Base-by-base conservation (phyloP, 2,113 vertebrate genomes). In the Tychaedon coryphoeus region DNA sequence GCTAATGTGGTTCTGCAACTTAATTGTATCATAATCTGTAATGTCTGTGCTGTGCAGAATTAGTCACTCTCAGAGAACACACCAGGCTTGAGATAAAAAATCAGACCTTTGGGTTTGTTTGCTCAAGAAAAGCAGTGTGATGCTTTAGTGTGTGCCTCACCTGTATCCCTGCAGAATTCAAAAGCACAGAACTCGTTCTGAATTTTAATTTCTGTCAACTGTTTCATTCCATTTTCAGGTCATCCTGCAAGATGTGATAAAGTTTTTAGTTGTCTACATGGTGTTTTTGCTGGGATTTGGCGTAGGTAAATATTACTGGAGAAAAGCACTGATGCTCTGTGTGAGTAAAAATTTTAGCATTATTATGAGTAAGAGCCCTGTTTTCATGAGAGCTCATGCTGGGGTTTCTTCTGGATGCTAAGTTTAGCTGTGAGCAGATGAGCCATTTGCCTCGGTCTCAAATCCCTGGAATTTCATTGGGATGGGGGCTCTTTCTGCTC, bases 241-340 rank as follows among this genome's bases (percentile, higher is more conserved):
- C 90, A 98, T 98, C 94, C 95, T 98, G 90, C 97, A 98, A 29
- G 98, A 98, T 67, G 98, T 98, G 79, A 96, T 98, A 72, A 98
- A 98, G 82, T 98, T 98, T 92, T 96, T 98, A 61, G 97, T 98
- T 74, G 98, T 98, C 34, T 98, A 98, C 76, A 97, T 98, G 20
- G 97, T 98, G 70, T 98, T 98, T 94, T 96, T 98, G 88, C 97
- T 98, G 94, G 98, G 98, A 97, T 98, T 98, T 87, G 98, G 98
- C 12, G 98, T 98, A 97, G 98, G 98, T 98, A 98, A 98, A 90
- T 96, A 87, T 95, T 61, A 62, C 69, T 81, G 87, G 65, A 90
- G 84, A 76, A 94, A 87, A 92, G 81, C 71, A 79, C 67, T 90
- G 54, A 64, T 75, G 74, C n/a, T 56, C 48, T 53, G 64, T 77